phyloP scores from a whole-genome alignment of 2,113 vertebrate species.

The Centropristis striata region DNA sequence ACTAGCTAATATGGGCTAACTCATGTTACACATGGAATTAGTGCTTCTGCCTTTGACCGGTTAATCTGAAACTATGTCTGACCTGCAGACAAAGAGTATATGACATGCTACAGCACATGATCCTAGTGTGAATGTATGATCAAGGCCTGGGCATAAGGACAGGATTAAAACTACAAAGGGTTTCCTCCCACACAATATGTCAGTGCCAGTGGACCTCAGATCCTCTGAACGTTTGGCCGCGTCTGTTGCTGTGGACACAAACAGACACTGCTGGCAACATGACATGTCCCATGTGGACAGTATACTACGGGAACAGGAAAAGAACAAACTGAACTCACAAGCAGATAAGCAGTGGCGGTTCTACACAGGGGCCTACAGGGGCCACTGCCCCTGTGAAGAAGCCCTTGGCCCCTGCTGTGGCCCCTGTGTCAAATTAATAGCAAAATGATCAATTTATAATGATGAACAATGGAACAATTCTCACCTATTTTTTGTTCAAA shows the following conservation, averaged over 20 bases:
- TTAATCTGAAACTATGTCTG: constrained; percentile 40
- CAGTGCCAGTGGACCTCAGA: constrained; percentile 34
- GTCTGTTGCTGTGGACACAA: constrained; percentile 63
- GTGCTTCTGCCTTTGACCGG: constrained; percentile 27
- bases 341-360: no score
- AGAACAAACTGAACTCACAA: constrained; percentile 40
- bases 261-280: constrained; percentile 42
- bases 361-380: no score
- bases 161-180: constrained; percentile 75
- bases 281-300: background rate
- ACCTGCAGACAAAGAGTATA: constrained; percentile 13
- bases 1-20: constrained; percentile 25
- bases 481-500: no score
- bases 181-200: constrained; percentile 31
- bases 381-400: no score
- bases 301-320: constrained; percentile 25
- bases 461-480: no score
- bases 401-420: no score
- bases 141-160: constrained; percentile 53
- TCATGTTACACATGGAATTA: constrained; percentile 57
- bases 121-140: constrained; percentile 51
- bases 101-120: constrained; percentile 47
- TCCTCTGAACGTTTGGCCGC: constrained; percentile 19
- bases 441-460: no score
- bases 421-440: no score